Base-by-base conservation (phyloP, 1,140 invertebrate species). In the Camponotus vicinus region DNA sequence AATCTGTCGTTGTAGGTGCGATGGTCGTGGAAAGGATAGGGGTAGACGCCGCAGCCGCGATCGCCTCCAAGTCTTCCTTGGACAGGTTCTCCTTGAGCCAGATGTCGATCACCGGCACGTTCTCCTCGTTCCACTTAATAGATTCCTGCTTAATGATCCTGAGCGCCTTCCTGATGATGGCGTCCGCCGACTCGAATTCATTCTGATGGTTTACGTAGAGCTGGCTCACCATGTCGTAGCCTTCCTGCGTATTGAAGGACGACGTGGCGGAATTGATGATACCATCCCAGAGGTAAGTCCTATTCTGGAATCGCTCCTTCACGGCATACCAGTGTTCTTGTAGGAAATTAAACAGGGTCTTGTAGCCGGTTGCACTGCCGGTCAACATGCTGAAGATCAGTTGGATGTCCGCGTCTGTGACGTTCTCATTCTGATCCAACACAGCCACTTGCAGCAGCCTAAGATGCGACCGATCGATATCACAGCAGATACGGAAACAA, bases 341-440 rank as follows among this genome's bases (percentile, higher is more conserved):
- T 1, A 98, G 92, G 92, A 97, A 97, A 83, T 97, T 95, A 85
- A 97, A 97, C 3, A 98, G 94, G 0, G 96, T 96, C 0, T 95
- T 96, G 87, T 97, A 97, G 1, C 97, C 97, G 77, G 95, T 96
- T 15, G 97, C 95, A 37, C 96, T 95, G 3, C 97, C 96, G 3
- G 96, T 96, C 49, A 98, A 90, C 95, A 97, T 97, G 70, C 96
- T 97, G 77, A 97, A 97, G 78, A 97, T 97, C 9, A 97, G 91
- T 88, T 97, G 96, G 61, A 97, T 94, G 85, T 98, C 97, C 8
- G 96, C 97, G 87, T 97, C 97, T 0, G 96, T 97, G 87, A 98
- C 97, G 87, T 97, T 97, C 0, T 95, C 95, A 87, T 97, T 96
- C 64, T 96, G 95, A 86, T 97, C 95, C 63, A 97, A 85, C 34